phyloP scores from a whole-genome alignment of 1,140 invertebrate genomes.

The Uloborus diversus region DNA sequence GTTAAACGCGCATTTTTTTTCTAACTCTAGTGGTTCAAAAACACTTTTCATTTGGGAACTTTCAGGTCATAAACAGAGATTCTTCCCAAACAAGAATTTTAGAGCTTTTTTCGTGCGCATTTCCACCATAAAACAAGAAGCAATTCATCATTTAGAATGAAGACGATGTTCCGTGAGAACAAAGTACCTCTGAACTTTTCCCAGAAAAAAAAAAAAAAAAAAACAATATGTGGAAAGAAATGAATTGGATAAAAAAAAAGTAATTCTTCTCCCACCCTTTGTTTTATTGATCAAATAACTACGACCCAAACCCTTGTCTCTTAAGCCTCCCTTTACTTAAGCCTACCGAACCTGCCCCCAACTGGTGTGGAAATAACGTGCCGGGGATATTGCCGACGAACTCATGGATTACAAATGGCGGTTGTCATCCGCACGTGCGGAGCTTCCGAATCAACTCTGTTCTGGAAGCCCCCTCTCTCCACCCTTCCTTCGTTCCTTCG shows the following conservation, averaged over 20 bases:
- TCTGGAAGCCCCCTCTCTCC: not conserved
- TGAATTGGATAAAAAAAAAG: not conserved
- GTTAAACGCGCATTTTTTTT: too few species aligned
- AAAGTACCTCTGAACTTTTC: too few species aligned
- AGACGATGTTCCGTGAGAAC: too few species aligned
- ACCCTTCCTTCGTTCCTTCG: not conserved
- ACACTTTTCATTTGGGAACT: too few species aligned
- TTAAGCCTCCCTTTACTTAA: not conserved
- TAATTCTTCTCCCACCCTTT: not conserved
- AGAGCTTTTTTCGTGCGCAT: too few species aligned
- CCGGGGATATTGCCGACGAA: constrained; percentile 35
- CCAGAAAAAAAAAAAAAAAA: too few species aligned
- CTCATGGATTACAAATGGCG: constrained; percentile 43
- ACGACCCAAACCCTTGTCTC: not conserved
- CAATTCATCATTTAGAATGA: too few species aligned
- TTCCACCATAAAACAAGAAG: too few species aligned
- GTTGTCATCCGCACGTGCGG: constrained; percentile 45
- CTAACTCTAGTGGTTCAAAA: too few species aligned
- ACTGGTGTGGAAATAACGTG: constrained; percentile 49
- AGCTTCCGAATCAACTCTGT: constrained; percentile 53
- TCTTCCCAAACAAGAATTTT: too few species aligned
- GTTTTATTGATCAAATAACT: constrained; percentile 37
- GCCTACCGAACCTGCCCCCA: not conserved
- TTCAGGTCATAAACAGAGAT: too few species aligned
- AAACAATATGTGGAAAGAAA: too few species aligned